Percentiles rank a stretch among this genome's conserved stretches.
phyloP scores from a whole-genome alignment of 2,797 vertebrate species.

The Sternotherus odoratus region DNA sequence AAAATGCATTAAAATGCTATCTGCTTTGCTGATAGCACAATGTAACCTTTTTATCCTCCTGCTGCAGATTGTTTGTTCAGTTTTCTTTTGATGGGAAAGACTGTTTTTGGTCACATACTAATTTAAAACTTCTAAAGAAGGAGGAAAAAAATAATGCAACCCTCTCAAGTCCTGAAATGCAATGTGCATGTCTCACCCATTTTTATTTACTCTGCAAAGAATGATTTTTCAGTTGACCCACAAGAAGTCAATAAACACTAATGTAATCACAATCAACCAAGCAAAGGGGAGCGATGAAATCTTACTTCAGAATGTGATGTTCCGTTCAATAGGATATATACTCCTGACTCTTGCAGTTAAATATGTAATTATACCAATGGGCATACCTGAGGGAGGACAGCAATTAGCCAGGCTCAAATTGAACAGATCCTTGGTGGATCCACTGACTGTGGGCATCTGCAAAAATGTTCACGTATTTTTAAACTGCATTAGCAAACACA shows the following conservation, averaged over 20 bases:
- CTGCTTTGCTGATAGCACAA: constrained; percentile 39
- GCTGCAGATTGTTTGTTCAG: constrained; percentile 38
- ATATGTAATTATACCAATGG: not conserved
- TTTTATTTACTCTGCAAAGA: constrained; percentile 49
- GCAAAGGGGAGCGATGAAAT: constrained; percentile 21
- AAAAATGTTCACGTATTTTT: constrained; percentile 19
- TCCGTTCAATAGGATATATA: not conserved
- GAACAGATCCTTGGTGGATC: constrained; percentile 34
- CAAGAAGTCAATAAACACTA: not conserved
- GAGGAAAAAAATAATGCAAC: constrained; percentile 21
- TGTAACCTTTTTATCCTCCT: constrained; percentile 39
- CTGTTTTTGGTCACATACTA: not conserved
- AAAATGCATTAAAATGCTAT: constrained; percentile 35
- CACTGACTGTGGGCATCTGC: not conserved
- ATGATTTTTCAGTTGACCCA: constrained; percentile 26
- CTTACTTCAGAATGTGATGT: not conserved
- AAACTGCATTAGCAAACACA: not conserved
- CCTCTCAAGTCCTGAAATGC: not conserved
- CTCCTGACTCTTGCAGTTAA: not conserved
- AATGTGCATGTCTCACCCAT: constrained; percentile 6
- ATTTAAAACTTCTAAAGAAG: constrained; percentile 13
- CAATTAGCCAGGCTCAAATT: constrained; percentile 24
- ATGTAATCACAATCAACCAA: not conserved
- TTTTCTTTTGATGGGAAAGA: constrained; percentile 39
- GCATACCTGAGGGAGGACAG: not conserved